phyloP scores from a whole-genome alignment of 2,888 invertebrate genomes.

The Tanytarsus gracilentus region DNA sequence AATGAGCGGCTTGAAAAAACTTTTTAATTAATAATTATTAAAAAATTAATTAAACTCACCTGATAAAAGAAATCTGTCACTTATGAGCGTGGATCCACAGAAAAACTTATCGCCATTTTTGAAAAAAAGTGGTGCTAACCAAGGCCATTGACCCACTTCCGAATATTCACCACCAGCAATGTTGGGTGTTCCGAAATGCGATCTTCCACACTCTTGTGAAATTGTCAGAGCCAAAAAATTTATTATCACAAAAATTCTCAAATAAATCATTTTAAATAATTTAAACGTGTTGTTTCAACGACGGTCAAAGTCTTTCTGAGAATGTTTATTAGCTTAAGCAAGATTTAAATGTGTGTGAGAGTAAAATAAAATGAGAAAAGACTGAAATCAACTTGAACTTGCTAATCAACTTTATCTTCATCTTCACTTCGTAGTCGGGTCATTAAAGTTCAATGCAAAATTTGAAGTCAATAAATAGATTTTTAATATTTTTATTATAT shows the following conservation, averaged over 20 bases:
- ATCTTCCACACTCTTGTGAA: not conserved
- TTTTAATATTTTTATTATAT: no score
- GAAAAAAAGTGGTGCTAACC: not conserved
- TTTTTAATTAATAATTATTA: not conserved
- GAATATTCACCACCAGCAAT: not conserved
- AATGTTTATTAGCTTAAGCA: no score
- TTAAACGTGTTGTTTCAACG: no score
- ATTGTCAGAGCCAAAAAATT: not conserved
- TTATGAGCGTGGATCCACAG: not conserved
- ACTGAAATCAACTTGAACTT: no score
- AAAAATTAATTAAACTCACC: not conserved
- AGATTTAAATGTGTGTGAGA: no score
- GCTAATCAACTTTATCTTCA: no score
- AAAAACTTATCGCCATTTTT: not conserved
- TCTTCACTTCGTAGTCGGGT: no score
- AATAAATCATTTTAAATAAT: no score
- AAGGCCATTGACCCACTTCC: not conserved
- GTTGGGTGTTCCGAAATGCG: not conserved
- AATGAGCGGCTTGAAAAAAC: not conserved
- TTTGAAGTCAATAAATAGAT: no score
- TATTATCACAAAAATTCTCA: not conserved
- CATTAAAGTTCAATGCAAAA: no score
- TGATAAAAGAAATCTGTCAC: not conserved
- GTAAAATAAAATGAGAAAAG: no score
- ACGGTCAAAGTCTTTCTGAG: no score